Conservation (phyloP, 1,140 invertebrate species). For the Akabosia matsudoensis region DNA sequence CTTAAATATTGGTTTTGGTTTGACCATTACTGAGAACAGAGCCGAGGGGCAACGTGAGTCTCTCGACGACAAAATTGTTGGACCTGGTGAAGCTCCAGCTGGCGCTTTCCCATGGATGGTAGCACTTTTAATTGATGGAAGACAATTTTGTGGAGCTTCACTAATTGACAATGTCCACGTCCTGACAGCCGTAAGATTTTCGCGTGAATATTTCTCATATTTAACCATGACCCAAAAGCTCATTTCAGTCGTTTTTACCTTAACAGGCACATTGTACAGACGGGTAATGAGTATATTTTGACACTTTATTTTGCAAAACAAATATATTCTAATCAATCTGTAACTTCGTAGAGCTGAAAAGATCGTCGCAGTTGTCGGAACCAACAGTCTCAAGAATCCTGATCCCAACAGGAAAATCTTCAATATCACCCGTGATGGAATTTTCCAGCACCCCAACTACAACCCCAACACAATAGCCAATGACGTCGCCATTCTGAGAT, state of each 20-base stretch:
- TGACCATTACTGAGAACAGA: not conserved
- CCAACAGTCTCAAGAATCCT: constrained; percentile 39
- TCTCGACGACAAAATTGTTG: constrained; percentile 39
- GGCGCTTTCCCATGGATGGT: constrained; percentile 47
- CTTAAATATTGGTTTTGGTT: not conserved
- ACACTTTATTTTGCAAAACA: not conserved
- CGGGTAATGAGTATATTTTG: constrained; percentile 23
- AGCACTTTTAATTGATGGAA: constrained; percentile 43
- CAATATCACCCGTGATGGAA: constrained; percentile 31
- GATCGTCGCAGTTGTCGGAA: constrained; percentile 41
- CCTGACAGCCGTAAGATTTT: constrained; percentile 10
- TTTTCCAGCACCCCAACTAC: constrained; percentile 44
- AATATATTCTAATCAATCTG: not conserved
- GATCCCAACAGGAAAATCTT: constrained; percentile 27
- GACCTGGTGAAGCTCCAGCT: constrained; percentile 37
- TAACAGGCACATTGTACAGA: constrained; percentile 44
- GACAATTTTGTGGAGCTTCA: constrained; percentile 40
- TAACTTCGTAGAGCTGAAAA: constrained; percentile 34
- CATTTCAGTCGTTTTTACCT: not conserved
- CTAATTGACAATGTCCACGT: constrained; percentile 26
- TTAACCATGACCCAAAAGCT: not conserved
- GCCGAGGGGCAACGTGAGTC: constrained; percentile 16
- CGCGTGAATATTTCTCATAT: not conserved
- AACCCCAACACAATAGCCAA: constrained; percentile 37
- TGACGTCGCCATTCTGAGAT: constrained; percentile 42